Conservation (phyloP, 2,113 vertebrate genomes). For the Prunella himalayana region DNA sequence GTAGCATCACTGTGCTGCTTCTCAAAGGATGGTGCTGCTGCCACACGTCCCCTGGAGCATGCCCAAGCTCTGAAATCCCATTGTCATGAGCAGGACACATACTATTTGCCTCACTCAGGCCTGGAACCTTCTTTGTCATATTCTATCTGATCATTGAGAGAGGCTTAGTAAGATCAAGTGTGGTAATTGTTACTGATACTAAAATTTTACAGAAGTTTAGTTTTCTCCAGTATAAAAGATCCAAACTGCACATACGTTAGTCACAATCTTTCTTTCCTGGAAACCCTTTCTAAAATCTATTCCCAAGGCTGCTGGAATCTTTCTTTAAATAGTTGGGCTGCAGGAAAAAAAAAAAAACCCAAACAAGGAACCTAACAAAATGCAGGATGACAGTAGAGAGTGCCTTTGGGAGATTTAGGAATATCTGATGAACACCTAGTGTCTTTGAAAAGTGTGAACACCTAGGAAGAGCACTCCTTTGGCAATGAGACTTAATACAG, state of each 20-base stretch:
- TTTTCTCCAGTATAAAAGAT: background rate
- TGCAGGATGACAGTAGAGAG: background rate
- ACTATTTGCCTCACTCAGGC: accelerated
- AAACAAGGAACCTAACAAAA: background rate
- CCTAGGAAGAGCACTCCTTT: background rate
- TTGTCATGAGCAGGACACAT: background rate
- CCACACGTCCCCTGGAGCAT: background rate
- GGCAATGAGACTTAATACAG: background rate
- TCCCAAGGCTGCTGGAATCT: background rate
- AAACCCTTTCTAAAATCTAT: background rate
- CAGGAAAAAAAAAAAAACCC: accelerated
- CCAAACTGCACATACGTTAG: background rate
- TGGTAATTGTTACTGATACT: background rate
- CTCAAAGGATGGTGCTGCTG: background rate
- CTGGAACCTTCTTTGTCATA: background rate
- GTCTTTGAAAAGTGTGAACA: background rate
- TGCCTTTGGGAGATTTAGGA: background rate
- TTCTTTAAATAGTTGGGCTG: background rate
- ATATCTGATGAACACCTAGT: background rate
- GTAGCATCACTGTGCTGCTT: background rate
- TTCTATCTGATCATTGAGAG: background rate
- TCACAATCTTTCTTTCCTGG: background rate
- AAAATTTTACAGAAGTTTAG: background rate
- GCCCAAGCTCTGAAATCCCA: background rate
- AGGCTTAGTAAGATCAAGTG: background rate